Evolutionary conservation across 2,113 vertebrate genomes (phyloP).

Genomic region (Paedocypris sp.): DNA sequence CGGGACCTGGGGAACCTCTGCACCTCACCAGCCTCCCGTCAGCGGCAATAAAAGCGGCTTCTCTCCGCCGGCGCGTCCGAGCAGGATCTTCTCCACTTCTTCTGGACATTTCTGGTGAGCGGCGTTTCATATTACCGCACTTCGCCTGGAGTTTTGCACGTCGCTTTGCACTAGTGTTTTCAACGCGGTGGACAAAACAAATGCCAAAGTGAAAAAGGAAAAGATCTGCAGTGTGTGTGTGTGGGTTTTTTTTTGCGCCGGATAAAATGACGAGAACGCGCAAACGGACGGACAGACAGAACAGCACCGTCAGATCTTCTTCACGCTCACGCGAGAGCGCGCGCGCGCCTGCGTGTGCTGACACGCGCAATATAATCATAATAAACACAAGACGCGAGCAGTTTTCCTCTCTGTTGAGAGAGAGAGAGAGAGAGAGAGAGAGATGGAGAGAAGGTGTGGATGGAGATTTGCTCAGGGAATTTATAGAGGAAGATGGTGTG

Average conservation of each 20-base stretch:
- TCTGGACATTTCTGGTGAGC: constrained; percentile 1
- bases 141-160: too few species aligned
- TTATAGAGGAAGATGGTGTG: too few species aligned
- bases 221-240: too few species aligned
- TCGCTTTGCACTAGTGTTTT: too few species aligned
- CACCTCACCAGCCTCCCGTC: neutral
- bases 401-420: neutral
- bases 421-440: too few species aligned
- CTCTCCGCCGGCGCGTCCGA: neutral
- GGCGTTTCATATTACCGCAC: neutral
- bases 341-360: neutral
- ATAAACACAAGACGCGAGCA: neutral
- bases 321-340: neutral
- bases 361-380: neutral
- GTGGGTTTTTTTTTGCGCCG: too few species aligned
- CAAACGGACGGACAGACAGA: neutral
- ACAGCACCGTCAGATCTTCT: neutral
- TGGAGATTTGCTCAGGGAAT: too few species aligned
- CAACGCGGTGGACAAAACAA: too few species aligned
- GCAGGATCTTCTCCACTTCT: neutral
- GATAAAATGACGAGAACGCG: neutral
- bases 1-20: neutral
- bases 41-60: neutral
- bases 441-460: too few species aligned
- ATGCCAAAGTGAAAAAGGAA: too few species aligned